Evolutionary conservation across 2,797 vertebrate genomes (phyloP), one percentile per base, ranked within the genome.

Genomic region (Hafferia zeledoni): DNA sequence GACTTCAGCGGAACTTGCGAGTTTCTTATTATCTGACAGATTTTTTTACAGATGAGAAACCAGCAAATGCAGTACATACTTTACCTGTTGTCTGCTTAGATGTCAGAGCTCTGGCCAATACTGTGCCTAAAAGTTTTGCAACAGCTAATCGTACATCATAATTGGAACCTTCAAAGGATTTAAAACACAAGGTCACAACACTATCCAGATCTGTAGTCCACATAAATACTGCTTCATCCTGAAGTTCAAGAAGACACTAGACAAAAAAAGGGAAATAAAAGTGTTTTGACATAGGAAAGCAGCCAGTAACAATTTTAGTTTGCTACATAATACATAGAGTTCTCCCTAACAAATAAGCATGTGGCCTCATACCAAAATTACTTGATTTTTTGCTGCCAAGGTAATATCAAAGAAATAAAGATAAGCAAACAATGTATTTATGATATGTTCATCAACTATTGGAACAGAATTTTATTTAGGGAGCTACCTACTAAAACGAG

Each of bases 231-330:
- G 99, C 99, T 96, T 99, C 99, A 57, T 98, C 98, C 96, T 99
- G 99, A 94, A 99, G 98, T 98, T 99, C 99, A 95, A 99, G 97
- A 92, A 99, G 97, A 98, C 99, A 99, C 99, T 99, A 96, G 22
- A 91, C n/a, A 94, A 23, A 31, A 69, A 94, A 85, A 87, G 6
- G 33, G 33, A 96, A 94, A 93, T 22, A 91, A 53, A 94, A 86
- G 64, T 13, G 55, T 52, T 89, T 47, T 76, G 27, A 91, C 59
- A 47, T 20, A 25, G 25, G 90, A 95, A 87, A 90, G 18, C 8
- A 79, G 6, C 41, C 43, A 8, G 47, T 31, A 83, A 41, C 85
- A 64, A 46, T 64, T 78, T 79, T 61, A 85, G 23, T 52, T 75
- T 88, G 46, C 33, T 74, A 59, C 15, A 30, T 44, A 92, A 87